Evolutionary conservation across 2,888 invertebrate genomes (phyloP).

Genomic region (Salticus scenicus): DNA sequence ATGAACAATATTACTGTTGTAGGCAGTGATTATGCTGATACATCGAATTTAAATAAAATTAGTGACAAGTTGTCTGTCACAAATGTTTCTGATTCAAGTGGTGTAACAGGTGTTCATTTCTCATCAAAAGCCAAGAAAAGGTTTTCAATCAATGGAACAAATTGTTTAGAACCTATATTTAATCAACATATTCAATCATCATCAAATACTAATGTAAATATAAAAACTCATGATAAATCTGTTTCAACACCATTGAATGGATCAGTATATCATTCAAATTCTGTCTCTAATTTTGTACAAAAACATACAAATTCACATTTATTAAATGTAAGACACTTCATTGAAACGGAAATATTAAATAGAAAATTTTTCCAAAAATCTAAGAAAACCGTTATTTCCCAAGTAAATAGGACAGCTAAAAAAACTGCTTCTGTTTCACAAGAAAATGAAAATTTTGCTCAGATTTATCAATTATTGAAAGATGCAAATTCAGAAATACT

Average conservation of each 20-base stretch:
- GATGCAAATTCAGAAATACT: background rate
- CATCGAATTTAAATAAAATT: no score
- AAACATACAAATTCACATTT: background rate
- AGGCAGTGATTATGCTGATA: no score
- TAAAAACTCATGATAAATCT: background rate
- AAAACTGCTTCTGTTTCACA: background rate
- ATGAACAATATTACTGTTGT: no score
- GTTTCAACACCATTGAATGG: background rate
- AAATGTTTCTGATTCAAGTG: no score
- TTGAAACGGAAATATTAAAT: background rate
- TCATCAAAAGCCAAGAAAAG: background rate
- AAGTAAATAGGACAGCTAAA: background rate
- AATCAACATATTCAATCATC: no score
- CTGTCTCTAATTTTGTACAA: background rate
- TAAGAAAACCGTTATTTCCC: background rate
- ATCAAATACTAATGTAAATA: background rate
- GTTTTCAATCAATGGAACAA: background rate
- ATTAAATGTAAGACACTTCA: background rate
- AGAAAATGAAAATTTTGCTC: background rate
- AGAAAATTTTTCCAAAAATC: background rate
- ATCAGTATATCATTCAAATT: background rate
- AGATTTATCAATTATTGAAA: background rate
- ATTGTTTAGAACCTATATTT: no score
- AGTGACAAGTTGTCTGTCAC: no score
- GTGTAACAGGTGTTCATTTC: background rate